Percentiles rank a stretch among this genome's conserved stretches.
phyloP scores from a whole-genome alignment of 1,140 invertebrate genomes.

The Eupristina koningsbergeri region DNA sequence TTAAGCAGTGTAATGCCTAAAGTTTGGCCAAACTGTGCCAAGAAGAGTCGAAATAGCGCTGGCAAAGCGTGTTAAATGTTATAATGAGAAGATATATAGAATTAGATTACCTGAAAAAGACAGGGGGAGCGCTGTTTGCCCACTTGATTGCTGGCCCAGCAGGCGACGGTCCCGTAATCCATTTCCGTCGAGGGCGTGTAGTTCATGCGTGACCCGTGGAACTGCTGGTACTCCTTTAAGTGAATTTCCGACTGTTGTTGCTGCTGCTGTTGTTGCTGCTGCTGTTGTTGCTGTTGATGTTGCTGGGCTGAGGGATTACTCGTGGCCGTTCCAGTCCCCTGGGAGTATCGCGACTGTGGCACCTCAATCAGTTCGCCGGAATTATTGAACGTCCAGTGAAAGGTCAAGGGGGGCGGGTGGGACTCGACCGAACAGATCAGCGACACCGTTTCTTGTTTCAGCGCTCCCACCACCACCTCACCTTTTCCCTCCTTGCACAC shows the following conservation, averaged over 20 bases:
- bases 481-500: constrained; percentile 82
- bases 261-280: constrained; percentile 60
- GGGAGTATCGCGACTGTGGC: constrained; percentile 78
- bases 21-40: neutral
- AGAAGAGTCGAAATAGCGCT: neutral
- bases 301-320: constrained; percentile 57
- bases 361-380: constrained; percentile 87
- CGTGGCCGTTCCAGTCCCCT: constrained; percentile 71
- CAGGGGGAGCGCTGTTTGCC: constrained; percentile 89
- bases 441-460: constrained; percentile 88
- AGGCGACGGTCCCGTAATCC: constrained; percentile 90
- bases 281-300: constrained; percentile 39
- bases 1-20: neutral
- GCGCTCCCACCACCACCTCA: constrained; percentile 85
- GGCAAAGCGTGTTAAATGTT: neutral
- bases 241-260: constrained; percentile 56
- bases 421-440: constrained; percentile 89
- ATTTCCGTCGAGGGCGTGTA: constrained; percentile 89
- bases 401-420: constrained; percentile 85
- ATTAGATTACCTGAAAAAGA: constrained; percentile 81
- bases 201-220: constrained; percentile 81
- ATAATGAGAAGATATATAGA: constrained; percentile 49
- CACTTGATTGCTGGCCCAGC: constrained; percentile 87
- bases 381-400: constrained; percentile 92
- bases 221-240: constrained; percentile 66